Evolutionary conservation across 2,113 vertebrate genomes (phyloP).

Genomic region (Lophochroa leadbeateri): DNA sequence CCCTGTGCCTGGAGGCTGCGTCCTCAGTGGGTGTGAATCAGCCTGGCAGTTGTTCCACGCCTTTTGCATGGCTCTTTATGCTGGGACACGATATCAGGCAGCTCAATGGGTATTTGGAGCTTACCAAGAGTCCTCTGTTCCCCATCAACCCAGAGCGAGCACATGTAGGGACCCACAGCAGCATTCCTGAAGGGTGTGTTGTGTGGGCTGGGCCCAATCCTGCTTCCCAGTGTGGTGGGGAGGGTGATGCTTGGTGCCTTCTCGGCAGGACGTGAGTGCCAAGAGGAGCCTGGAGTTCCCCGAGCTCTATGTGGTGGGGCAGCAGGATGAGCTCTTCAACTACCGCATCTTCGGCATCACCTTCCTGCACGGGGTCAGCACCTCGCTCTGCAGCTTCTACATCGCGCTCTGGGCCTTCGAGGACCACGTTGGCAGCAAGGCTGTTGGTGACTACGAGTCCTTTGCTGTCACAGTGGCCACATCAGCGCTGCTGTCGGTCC

Average conservation of each 20-base stretch:
- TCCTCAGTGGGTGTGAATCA: not conserved
- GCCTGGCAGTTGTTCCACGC: rapidly evolving
- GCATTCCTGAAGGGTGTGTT: not conserved
- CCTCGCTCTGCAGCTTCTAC: slow-evolving; percentile 85
- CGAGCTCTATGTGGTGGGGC: slow-evolving; percentile 80
- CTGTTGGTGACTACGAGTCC: slow-evolving; percentile 81
- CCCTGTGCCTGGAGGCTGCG: not conserved
- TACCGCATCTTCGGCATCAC: slow-evolving; percentile 69
- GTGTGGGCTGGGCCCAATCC: not conserved
- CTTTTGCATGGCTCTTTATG: not conserved
- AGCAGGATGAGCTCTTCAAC: slow-evolving; percentile 82
- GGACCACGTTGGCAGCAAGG: slow-evolving; percentile 1
- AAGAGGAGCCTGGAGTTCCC: slow-evolving; percentile 81
- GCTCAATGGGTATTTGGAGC: not conserved
- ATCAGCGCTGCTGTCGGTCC: slow-evolving; percentile 75
- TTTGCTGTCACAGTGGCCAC: slow-evolving; percentile 80
- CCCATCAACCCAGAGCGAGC: not conserved
- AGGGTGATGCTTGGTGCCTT: not conserved
- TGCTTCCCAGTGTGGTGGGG: not conserved
- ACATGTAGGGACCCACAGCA: not conserved
- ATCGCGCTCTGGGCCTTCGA: slow-evolving; percentile 74
- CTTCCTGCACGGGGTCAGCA: slow-evolving; percentile 76
- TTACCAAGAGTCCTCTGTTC: not conserved
- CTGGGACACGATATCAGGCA: not conserved
- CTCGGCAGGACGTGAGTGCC: slow-evolving; percentile 80